Evolutionary conservation across 2,113 vertebrate species (phyloP), one percentile per base, ranked within the genome.

Genomic region (Felis chaus): DNA sequence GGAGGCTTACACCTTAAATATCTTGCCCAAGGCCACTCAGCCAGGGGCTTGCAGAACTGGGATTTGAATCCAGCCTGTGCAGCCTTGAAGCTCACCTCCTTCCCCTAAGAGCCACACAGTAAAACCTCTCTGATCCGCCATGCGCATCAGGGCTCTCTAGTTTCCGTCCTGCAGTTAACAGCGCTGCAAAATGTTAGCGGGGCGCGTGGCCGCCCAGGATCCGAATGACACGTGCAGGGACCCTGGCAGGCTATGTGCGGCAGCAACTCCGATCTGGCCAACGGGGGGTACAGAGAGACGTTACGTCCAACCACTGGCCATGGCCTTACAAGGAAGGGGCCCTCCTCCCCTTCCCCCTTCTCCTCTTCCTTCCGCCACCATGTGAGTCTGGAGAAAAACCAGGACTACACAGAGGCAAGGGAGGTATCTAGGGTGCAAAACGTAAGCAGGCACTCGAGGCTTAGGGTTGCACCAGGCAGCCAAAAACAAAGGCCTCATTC

Each of bases 291-390:
- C 6, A 4, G 48, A 15, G 73, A 79, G 78, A 36, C 5, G 36
- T 86, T 14, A 57, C 3, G 23, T 45, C 50, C 41, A n/a, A n/a
- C 41, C 29, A 18, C 2, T 0, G 15, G n/a, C 23, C 50, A 11
- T 0, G 29, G 41, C 84, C 57, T 65, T 4, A 19, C 23, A 45
- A 71, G 68, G 71, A 81, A n/a, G 45, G 53, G 48, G 4, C 73
- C 13, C 0, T 29, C n/a, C 41, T 41, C 83, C 57, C 41, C 33
- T 18, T 36, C 21, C 45, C 61, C 48, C 21, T 61, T 48, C 33
- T 41, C 48, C 33, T 53, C 74, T 68, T 94, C 91, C 91, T 71
- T 21, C n/a, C n/a, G 0, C 0, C 19, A 29, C 25, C 15, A 1
- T 2, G 19, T 66, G 63, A 53, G 90, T 45, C 66, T 68, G 78